Evolutionary conservation across 1,140 invertebrate species (phyloP).

Genomic region (Oppia nitens): DNA sequence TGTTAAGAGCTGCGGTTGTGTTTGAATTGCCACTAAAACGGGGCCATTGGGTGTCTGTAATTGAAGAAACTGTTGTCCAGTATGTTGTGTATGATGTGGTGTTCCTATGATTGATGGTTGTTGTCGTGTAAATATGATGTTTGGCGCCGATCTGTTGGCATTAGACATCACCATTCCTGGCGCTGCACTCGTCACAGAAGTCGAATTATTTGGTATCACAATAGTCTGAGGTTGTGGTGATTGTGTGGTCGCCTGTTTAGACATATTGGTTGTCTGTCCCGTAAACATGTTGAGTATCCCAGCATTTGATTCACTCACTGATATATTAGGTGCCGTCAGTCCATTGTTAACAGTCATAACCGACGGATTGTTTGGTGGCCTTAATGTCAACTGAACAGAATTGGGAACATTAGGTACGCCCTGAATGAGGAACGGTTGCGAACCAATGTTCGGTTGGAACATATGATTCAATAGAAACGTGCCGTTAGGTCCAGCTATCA

Average conservation of each 20-base stretch:
- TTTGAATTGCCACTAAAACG: constrained; percentile 27
- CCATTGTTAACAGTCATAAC: constrained; percentile 3
- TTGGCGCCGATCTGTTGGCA: neutral
- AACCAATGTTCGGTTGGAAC: constrained; percentile 20
- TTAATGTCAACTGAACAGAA: constrained; percentile 27
- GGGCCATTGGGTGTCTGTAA: constrained; percentile 35
- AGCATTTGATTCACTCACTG: neutral
- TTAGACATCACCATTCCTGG: neutral
- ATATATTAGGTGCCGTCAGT: constrained; percentile 2
- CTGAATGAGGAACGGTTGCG: constrained; percentile 27
- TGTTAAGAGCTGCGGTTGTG: neutral
- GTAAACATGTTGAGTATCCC: neutral
- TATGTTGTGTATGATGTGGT: constrained; percentile 17
- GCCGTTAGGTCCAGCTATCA: constrained; percentile 18
- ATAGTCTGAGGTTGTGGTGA: constrained; percentile 14
- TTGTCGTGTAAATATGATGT: constrained; percentile 11
- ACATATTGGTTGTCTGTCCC: neutral
- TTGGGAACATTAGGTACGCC: constrained; percentile 21
- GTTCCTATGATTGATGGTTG: constrained; percentile 17
- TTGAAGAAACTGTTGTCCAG: constrained; percentile 28
- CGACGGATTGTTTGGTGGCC: constrained; percentile 23
- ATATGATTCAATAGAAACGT: constrained; percentile 23
- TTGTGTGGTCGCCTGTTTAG: neutral
- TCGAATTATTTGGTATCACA: constrained; percentile 14
- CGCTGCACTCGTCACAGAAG: neutral